These are phyloP conservation scores for Cynodonichthys magdalenae DNA, from an alignment of 2,797 vertebrate species.

Conservation along the genomic window DNA sequence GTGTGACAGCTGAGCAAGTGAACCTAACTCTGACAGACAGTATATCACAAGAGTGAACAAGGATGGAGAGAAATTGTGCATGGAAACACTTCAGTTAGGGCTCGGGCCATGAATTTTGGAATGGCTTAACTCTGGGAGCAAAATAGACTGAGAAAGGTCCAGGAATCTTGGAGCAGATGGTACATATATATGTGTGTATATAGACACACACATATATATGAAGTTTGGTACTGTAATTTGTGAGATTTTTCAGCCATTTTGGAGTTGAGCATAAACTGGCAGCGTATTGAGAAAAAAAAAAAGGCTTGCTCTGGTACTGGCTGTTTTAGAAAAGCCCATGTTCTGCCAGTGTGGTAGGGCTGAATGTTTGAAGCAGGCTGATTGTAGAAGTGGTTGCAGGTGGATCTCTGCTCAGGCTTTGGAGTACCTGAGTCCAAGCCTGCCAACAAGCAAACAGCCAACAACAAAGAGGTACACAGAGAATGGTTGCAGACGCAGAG, in stretches of 20 bases:
- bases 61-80: background rate
- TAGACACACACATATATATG: no score
- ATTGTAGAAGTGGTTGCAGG: background rate
- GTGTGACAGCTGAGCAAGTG: background rate
- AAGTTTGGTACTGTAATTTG: background rate
- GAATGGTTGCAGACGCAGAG: background rate
- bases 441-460: background rate
- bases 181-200: no score
- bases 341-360: background rate
- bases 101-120: background rate
- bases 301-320: background rate
- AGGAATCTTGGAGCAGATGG: background rate
- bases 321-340: background rate
- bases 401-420: constrained; percentile 1
- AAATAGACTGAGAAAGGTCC: background rate
- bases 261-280: background rate
- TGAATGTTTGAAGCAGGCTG: background rate
- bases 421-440: background rate
- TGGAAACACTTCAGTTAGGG: background rate
- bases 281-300: background rate
- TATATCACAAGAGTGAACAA: background rate
- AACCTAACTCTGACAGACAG: background rate
- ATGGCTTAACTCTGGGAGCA: background rate
- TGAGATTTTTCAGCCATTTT: background rate
- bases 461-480: background rate